Conservation (phyloP, 2,113 vertebrate genomes). For the Ophthalmolycus amberensis region DNA sequence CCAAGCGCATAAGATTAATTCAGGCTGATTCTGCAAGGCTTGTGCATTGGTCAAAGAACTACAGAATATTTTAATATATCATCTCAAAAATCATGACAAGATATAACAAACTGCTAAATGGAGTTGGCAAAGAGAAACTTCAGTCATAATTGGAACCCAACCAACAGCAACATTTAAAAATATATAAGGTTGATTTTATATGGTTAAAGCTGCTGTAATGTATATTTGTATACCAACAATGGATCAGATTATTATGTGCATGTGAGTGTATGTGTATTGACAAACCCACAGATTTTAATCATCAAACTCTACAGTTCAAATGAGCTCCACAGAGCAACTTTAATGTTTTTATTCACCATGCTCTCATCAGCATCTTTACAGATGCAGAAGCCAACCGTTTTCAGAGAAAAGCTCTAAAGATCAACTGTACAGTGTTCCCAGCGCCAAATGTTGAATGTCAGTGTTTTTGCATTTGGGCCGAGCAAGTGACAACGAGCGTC, state of each 20-base stretch:
- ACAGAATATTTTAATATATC: neutral
- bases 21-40: neutral
- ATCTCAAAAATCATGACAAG: conserved; percentile 10
- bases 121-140: neutral
- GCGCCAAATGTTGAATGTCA: neutral
- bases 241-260: neutral
- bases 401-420: neutral
- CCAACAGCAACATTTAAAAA: neutral
- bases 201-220: neutral
- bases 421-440: too few relatives aligned
- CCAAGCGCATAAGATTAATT: neutral
- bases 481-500: too few relatives aligned
- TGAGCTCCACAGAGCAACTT: neutral
- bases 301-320: too few relatives aligned
- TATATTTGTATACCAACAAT: neutral
- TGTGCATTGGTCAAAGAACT: neutral
- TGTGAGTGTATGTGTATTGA: neutral
- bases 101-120: neutral
- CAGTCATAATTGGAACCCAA: neutral
- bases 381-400: neutral
- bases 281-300: neutral
- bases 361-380: neutral
- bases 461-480: too few relatives aligned
- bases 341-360: neutral
- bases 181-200: neutral